Evolutionary conservation across 2,888 invertebrate species (phyloP), one percentile per base, ranked within the genome.

Genomic region (Lasius platythorax): DNA sequence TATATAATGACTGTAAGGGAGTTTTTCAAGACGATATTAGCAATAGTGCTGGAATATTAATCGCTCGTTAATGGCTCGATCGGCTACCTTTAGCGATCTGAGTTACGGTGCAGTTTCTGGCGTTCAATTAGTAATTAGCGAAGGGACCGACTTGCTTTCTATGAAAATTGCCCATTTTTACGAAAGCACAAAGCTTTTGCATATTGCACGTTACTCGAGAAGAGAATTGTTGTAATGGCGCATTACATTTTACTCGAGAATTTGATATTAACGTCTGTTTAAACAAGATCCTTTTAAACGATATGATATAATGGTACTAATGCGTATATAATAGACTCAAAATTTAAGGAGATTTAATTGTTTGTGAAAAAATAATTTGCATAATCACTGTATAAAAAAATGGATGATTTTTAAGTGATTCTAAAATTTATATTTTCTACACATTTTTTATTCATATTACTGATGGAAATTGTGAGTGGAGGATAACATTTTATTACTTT

Each of bases 1-100:
- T 12, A 8, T 56, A 56, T 72, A 37, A 33, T 23, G 6, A 53
- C n/a, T 53, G 15, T n/a, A 8, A 61, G 61, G 30, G 70, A 33
- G n/a, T 53, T 53, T 70, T 33, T n/a, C 33, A 33, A 70, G 53
- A n/a, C 50, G n/a, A 33, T 70, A 53, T 70, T 70, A 53, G n/a
- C 70, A 53, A 70, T 33, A n/a, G 50, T 33, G 12, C 50, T 53
- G 53, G 40, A n/a, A 64, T 64, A 75, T 64, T 75, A 75, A 75
- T 75, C 33, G 64, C 37, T 12, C 63, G 33, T 63, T 75, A 64
- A 75, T 50, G 64, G 50, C 18, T 3, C 75, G 64, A 53, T 50
- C 8, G 18, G 33, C 33, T 46, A 74, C 18, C n/a, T n/a, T 33
- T 63, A 43, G 46, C 33, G 28, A 75, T 33, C 37, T 18, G 74